Conservation (phyloP, 1,140 invertebrate genomes). For the Oncopeltus fasciatus region DNA sequence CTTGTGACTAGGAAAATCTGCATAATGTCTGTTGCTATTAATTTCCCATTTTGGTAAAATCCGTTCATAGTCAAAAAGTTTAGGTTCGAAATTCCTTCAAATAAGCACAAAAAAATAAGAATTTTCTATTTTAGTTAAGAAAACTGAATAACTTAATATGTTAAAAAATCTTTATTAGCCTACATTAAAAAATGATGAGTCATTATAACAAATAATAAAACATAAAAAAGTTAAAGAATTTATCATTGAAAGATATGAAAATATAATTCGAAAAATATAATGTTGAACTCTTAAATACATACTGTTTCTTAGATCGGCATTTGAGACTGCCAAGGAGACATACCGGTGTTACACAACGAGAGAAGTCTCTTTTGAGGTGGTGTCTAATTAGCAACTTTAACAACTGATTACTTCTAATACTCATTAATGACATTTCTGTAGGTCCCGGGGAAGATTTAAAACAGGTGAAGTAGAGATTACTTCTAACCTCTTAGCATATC, state of each 20-base stretch:
- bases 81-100: not conserved
- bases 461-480: not conserved
- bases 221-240: too few relatives aligned
- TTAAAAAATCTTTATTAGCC: too few relatives aligned
- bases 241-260: too few relatives aligned
- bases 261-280: too few relatives aligned
- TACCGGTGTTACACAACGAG: not conserved
- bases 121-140: too few relatives aligned
- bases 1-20: conserved; percentile 52
- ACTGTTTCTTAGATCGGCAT: not conserved
- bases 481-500: not conserved
- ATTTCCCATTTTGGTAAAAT: not conserved
- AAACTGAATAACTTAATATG: too few relatives aligned
- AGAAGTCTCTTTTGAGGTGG: not conserved
- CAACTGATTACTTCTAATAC: not conserved
- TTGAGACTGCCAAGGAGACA: not conserved
- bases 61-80: not conserved
- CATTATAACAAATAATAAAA: too few relatives aligned
- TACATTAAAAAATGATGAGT: too few relatives aligned
- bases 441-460: not conserved
- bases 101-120: not conserved
- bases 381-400: not conserved
- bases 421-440: not conserved
- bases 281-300: not conserved
- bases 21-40: conserved; percentile 14